Percentiles rank a stretch among this genome's conserved stretches.
phyloP scores from a whole-genome alignment of 2,113 vertebrate species.

The crab-eating macaque (Macaca fascicularis) region DNA sequence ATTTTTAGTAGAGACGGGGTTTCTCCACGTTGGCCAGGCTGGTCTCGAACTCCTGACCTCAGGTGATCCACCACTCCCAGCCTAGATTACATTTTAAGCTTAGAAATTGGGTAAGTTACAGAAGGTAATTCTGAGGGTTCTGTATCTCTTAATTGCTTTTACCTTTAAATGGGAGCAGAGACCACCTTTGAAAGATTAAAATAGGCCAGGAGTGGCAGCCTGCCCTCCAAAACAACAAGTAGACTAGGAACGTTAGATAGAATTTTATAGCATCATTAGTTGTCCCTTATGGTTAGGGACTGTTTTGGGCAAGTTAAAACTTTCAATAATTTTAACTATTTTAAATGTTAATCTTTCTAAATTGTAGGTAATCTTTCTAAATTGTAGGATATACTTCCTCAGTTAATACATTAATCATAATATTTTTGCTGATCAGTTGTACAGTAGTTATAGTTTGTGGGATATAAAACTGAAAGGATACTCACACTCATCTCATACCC shows the following conservation, averaged over 20 bases:
- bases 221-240: background rate
- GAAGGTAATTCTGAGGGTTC: slow-evolving; percentile 28
- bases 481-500: background rate
- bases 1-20: no score
- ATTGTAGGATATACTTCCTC: background rate
- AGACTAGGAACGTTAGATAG: background rate
- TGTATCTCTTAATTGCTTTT: slow-evolving; percentile 6
- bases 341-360: slow-evolving; percentile 33
- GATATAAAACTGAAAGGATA: slow-evolving; percentile 8
- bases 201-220: background rate
- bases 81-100: slow-evolving; percentile 2
- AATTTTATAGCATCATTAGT: background rate
- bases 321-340: slow-evolving; percentile 14
- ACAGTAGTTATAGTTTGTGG: background rate
- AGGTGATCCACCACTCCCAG: no score
- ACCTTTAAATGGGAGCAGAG: slow-evolving; percentile 20
- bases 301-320: slow-evolving; percentile 10
- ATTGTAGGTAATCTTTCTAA: slow-evolving; percentile 13
- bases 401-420: background rate
- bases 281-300: background rate
- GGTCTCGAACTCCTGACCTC: no score
- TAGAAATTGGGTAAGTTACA: slow-evolving; percentile 1
- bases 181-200: slow-evolving; percentile 42
- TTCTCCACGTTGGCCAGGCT: no score
- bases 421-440: background rate